A percentile compares a stretch with the other conserved stretches of the same genome.
These are phyloP conservation scores for Papilio dardanus DNA, from an alignment of 1,140 invertebrate genomes.

Conservation along the genomic window DNA sequence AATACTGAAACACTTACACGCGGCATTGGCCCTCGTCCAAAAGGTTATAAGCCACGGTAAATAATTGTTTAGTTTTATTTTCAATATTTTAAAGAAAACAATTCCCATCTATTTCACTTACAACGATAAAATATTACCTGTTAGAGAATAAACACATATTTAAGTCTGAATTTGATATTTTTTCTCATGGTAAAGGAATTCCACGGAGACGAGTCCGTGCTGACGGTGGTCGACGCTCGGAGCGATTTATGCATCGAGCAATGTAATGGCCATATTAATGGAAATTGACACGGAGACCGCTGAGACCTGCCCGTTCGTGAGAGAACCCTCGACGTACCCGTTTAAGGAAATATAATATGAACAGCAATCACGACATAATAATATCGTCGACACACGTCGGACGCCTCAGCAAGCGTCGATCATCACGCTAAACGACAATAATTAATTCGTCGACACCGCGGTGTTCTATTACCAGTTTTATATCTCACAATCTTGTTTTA, in stretches of 20 bases:
- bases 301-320: conserved; percentile 47
- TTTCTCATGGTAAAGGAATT: not conserved
- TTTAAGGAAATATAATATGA: conserved; percentile 75
- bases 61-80: not conserved
- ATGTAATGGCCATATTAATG: conserved; percentile 71
- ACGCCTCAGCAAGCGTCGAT: conserved; percentile 54
- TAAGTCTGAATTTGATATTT: not conserved
- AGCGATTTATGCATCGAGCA: conserved; percentile 69
- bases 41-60: conserved; percentile 34
- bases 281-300: conserved; percentile 66
- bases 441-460: conserved; percentile 56
- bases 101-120: too few relatives aligned
- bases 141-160: not conserved
- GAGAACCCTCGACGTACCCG: conserved; percentile 51
- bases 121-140: not conserved
- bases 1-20: conserved; percentile 48
- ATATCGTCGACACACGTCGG: conserved; percentile 65
- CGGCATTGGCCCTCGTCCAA: conserved; percentile 47
- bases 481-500: conserved; percentile 31
- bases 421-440: conserved; percentile 53
- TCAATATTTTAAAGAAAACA: not conserved
- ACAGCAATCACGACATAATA: conserved; percentile 69
- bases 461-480: conserved; percentile 51
- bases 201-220: not conserved
- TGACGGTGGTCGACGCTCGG: conserved; percentile 59